Percentiles rank a stretch among this genome's conserved stretches.
Conservation (phyloP, 2,113 vertebrate genomes). For the Oxyura jamaicensis region DNA sequence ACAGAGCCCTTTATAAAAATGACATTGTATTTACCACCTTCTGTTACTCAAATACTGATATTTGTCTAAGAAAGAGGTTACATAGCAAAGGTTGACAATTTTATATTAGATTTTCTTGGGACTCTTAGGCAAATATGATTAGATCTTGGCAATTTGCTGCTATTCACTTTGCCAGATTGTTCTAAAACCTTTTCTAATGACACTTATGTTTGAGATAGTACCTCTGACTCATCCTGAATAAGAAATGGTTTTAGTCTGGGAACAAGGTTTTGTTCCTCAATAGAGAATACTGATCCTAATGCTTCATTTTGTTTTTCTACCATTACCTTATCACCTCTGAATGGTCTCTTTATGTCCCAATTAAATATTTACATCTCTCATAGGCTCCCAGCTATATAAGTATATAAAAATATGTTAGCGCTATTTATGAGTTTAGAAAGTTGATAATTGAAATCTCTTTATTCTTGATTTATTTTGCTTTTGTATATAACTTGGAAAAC, state of each 20-base stretch:
- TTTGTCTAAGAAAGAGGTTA: neutral
- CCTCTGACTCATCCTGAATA: neutral
- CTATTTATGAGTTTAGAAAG: neutral
- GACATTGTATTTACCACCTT: neutral
- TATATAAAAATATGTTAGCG: neutral
- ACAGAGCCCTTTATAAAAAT: neutral
- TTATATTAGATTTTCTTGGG: neutral
- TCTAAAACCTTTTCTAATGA: neutral
- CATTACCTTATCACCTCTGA: neutral
- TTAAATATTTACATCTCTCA: neutral
- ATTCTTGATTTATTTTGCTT: neutral
- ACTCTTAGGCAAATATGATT: neutral
- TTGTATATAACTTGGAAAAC: neutral
- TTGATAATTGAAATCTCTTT: neutral
- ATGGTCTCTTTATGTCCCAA: neutral
- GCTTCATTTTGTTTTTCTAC: neutral
- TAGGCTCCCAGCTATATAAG: neutral
- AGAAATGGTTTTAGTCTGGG: neutral
- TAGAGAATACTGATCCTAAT: neutral
- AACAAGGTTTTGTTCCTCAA: neutral
- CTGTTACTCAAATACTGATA: neutral
- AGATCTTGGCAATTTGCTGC: neutral
- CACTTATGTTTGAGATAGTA: neutral
- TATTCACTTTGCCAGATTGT: neutral
- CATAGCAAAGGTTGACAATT: neutral